These are phyloP conservation scores for Bombus soroeensis DNA, from an alignment of 1,140 invertebrate species.

Conservation along the genomic window DNA sequence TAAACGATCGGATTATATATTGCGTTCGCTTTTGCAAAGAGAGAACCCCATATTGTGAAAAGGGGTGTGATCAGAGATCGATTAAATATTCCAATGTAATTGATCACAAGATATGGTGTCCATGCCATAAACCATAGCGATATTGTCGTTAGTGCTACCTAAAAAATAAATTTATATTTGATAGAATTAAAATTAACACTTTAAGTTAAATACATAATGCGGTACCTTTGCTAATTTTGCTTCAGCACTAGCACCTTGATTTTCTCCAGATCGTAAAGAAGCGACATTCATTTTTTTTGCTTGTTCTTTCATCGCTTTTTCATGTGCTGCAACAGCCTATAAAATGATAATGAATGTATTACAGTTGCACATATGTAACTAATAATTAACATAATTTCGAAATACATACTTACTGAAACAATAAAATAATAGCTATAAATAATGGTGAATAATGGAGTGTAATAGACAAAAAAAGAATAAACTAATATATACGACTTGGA, in stretches of 20 bases:
- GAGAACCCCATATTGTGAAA: conserved; percentile 90
- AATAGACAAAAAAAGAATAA: conserved; percentile 89
- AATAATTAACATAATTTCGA: neutral
- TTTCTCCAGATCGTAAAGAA: conserved; percentile 88
- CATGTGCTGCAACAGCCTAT: conserved; percentile 90
- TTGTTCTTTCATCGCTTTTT: conserved; percentile 91
- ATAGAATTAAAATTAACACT: neutral
- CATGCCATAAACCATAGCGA: conserved; percentile 92
- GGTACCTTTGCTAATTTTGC: conserved; percentile 88
- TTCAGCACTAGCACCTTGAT: conserved; percentile 87
- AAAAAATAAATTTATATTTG: neutral
- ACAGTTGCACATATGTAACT: neutral
- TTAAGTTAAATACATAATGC: neutral
- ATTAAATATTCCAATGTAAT: conserved; percentile 89
- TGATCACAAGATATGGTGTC: conserved; percentile 92
- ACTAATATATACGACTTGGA: conserved; percentile 88
- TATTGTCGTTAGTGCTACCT: conserved; percentile 91
- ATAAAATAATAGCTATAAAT: conserved; percentile 92
- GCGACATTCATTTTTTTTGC: conserved; percentile 94
- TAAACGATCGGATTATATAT: conserved; percentile 93
- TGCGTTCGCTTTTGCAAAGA: conserved; percentile 91
- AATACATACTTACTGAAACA: conserved; percentile 75
- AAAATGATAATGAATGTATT: neutral
- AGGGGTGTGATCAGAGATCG: conserved; percentile 87
- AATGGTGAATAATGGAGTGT: conserved; percentile 88